A percentile compares a stretch with the other conserved stretches of the same genome.
phyloP scores from a whole-genome alignment of 2,797 vertebrate species.

The Hafferia zeledoni region DNA sequence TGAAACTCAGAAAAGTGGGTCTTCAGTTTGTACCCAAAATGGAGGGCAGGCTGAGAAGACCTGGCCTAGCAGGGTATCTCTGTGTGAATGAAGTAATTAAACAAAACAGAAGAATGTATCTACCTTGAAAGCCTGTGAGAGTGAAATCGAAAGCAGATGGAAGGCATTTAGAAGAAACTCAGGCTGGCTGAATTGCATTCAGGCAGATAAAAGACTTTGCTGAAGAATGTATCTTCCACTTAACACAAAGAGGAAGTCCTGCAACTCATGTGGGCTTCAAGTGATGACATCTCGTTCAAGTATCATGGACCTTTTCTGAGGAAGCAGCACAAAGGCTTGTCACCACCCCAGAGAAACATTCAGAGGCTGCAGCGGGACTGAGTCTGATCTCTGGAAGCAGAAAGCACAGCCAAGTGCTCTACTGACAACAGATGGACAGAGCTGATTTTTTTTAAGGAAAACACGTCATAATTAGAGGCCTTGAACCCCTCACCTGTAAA shows the following conservation, averaged over 20 bases:
- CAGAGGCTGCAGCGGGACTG: background rate
- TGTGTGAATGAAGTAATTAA: constrained; percentile 34
- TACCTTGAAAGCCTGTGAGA: constrained; percentile 19
- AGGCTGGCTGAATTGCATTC: constrained; percentile 32
- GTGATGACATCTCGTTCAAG: constrained; percentile 72
- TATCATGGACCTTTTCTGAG: constrained; percentile 57
- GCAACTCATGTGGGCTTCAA: constrained; percentile 67
- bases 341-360: constrained; percentile 35
- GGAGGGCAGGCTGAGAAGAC: constrained; percentile 23
- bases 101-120: constrained; percentile 10
- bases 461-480: background rate
- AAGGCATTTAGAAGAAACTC: constrained; percentile 43
- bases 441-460: background rate
- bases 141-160: constrained; percentile 42
- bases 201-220: constrained; percentile 67
- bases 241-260: constrained; percentile 63
- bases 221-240: constrained; percentile 62
- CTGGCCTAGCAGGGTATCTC: background rate
- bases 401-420: constrained; percentile 15
- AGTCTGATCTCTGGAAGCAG: constrained; percentile 32
- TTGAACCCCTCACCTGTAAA: background rate
- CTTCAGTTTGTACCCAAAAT: background rate
- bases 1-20: background rate
- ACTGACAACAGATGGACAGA: constrained; percentile 36
- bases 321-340: constrained; percentile 62